Evolutionary conservation across 2,113 vertebrate species (phyloP), one percentile per base, ranked within the genome.

Genomic region (Callorhinus ursinus): DNA sequence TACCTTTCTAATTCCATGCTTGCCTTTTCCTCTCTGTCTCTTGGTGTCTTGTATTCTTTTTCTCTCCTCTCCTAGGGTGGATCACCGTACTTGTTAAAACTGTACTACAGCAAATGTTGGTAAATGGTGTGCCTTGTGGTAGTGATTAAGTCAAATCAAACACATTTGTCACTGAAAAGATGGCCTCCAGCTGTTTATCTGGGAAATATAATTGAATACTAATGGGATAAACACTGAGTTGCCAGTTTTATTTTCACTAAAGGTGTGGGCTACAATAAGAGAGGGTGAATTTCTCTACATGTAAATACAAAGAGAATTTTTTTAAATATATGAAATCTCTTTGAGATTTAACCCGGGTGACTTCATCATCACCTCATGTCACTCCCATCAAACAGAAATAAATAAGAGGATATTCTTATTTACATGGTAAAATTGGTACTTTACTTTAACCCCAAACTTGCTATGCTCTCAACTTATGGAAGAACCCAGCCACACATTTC

Each of bases 171-270:
- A 98, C 94, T 90, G 97, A 98, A 96, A 96, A 96, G 97, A 98
- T 96, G 98, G 97, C 97, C 97, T 97, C 97, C 98, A 98, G 98
- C 97, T 97, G 97, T 98, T 97, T 97, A 97, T 98, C 94, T 97
- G 94, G 90, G 97, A 97, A 97, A 97, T 95, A 98, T 96, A 98
- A 98, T 97, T 98, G 98, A 98, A 98, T 98, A 95, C 97, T 98
- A 98, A 98, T 96, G 90, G 96, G 51, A 93, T 96, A 96, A 98
- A 96, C 95, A 95, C 88, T 88, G 91, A 80, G 88, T 94, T 72
- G 90, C 79, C 81, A 69, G 81, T 94, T 98, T 96, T 93, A 92
- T 93, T 94, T 96, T 88, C 82, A 95, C 85, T 67, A 80, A 89
- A 97, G 96, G 96, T 97, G 39, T 80, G 28, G 88, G 71, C 92